Base-by-base conservation (phyloP, 1,140 invertebrate species). In the Steinernema feltiae region DNA sequence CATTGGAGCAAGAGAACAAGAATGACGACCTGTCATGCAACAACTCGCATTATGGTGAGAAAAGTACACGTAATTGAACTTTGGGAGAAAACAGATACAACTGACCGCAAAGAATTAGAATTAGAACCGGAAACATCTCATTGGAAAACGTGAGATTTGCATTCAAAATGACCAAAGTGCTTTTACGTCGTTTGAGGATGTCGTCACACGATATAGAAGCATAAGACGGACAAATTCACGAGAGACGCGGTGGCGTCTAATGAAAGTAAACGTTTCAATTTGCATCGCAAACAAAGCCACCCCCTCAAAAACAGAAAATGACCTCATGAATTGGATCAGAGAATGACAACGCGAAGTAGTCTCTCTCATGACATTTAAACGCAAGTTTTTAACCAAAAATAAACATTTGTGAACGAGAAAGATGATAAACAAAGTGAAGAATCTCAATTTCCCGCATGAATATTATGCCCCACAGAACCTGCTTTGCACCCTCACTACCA, bases 51-150 rank as follows among this genome's bases (percentile, higher is more conserved):
- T 63, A n/a, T 63, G 53, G 53, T 63, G 7, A 15, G 53, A 21
- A 63, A 63, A 63, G 53, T 63, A 63, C 53, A 63, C 53, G 53
- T 63, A 63, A 63, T 27, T 12, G 53, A 63, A 21, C 7, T 63
- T 15, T 27, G 53, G 53, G 24, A 7, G 53, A 27, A 27, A 63
- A 21, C 7, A 63, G 24, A 63, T 12, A 63, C 53, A 63, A 63
- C 12, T 63, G n/a, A 46, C 41, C 41, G 41, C 7, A 46, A 46
- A 7, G 41, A 46, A 7, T 46, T 7, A 12, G 41, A 46, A 46
- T 46, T 46, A 46, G n/a, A 7, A n/a, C 41, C n/a, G 7, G 7
- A 46, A 46, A 46, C 7, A n/a, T n/a, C n/a, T n/a, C n/a, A n/a
- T n/a, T n/a, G 7, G 41, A n/a, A 46, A 46, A 46, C 41, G 41